phyloP scores from a whole-genome alignment of 2,113 vertebrate species.

The Struthidea cinerea region DNA sequence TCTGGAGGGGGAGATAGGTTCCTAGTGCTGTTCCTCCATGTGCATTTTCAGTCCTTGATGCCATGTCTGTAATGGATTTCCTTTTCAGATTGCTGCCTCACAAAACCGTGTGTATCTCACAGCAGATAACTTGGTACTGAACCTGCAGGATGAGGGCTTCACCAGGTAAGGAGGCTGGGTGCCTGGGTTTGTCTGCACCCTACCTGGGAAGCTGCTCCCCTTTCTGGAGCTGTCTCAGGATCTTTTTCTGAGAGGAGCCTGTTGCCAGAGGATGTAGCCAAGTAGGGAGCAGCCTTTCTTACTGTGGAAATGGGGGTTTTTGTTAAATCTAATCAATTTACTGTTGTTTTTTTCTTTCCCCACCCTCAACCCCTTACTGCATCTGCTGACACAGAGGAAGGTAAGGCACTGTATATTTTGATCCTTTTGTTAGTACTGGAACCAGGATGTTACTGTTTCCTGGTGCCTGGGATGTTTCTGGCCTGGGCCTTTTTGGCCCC shows the following conservation, averaged over 20 bases:
- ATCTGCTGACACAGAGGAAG: slow-evolving; percentile 69
- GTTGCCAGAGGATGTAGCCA: neutral
- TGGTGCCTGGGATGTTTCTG: neutral
- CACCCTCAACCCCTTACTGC: neutral
- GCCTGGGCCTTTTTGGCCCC: neutral
- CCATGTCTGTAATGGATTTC: neutral
- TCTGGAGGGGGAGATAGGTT: neutral
- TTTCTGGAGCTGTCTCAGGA: neutral
- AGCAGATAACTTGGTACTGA: slow-evolving; percentile 88
- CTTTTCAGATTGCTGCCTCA: slow-evolving; percentile 80
- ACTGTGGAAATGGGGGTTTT: neutral
- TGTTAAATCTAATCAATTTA: neutral
- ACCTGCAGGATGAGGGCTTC: slow-evolving; percentile 85
- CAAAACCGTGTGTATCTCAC: slow-evolving; percentile 92
- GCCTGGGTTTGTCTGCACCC: neutral
- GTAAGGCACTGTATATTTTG: slow-evolving; percentile 48
- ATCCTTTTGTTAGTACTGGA: neutral
- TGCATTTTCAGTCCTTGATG: neutral
- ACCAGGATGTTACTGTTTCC: neutral
- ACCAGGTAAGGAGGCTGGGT: slow-evolving; percentile 74
- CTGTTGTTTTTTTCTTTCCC: neutral
- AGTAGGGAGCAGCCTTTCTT: neutral
- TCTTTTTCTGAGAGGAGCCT: neutral
- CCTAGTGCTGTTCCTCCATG: neutral
- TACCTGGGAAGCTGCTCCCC: neutral